Conservation (phyloP, 2,113 vertebrate genomes). For the Mola mola region DNA sequence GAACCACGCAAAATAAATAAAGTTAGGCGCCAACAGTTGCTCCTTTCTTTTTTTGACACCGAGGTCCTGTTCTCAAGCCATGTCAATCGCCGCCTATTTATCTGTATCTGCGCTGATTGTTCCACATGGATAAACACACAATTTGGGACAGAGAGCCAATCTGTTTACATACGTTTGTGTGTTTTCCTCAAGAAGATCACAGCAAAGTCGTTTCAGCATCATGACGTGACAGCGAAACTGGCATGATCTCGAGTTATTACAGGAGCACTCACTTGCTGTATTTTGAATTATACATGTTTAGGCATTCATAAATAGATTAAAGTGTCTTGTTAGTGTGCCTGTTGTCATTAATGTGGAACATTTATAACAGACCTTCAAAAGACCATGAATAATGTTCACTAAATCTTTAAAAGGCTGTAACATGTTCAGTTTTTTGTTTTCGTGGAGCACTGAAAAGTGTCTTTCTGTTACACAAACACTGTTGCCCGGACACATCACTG, state of each 20-base stretch:
- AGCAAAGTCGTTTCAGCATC: slow-evolving; percentile 24
- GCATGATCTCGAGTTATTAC: slow-evolving; percentile 29
- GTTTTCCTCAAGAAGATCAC: neutral
- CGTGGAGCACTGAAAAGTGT: slow-evolving; percentile 3
- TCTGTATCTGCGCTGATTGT: neutral
- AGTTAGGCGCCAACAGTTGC: slow-evolving; percentile 54
- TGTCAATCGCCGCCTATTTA: slow-evolving; percentile 26
- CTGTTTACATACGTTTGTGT: slow-evolving; percentile 21
- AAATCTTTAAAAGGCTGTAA: slow-evolving; percentile 11
- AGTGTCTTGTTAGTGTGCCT: slow-evolving; percentile 16
- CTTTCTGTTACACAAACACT: neutral
- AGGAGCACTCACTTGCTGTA: neutral
- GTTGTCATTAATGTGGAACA: slow-evolving; percentile 35
- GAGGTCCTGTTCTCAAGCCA: slow-evolving; percentile 29
- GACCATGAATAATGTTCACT: slow-evolving; percentile 48
- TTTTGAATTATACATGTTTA: slow-evolving; percentile 39
- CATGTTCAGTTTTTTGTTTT: slow-evolving; percentile 5
- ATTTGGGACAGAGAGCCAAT: slow-evolving; percentile 18
- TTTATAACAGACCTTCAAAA: slow-evolving; percentile 54
- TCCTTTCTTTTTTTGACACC: slow-evolving; percentile 48
- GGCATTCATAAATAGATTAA: slow-evolving; percentile 21
- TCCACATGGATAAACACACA: slow-evolving; percentile 8
- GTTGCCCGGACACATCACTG: neutral
- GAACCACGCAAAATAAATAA: slow-evolving; percentile 71
- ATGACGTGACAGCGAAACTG: slow-evolving; percentile 37